Conservation (phyloP, 2,888 invertebrate genomes). For the Miltochrista miniata region DNA sequence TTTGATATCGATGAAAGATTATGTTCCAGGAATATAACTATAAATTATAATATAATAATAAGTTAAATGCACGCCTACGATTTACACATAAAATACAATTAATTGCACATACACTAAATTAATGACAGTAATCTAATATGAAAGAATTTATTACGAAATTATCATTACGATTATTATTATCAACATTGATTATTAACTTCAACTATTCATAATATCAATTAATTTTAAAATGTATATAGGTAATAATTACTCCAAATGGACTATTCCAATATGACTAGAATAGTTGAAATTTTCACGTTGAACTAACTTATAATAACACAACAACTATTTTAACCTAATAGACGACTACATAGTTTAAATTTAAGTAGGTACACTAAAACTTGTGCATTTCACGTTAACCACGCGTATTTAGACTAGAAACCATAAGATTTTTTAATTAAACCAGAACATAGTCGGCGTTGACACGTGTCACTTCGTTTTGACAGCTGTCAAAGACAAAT, state of each 20-base stretch:
- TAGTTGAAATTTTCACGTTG: constrained; percentile 62
- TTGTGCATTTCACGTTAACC: constrained; percentile 65
- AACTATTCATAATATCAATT: constrained; percentile 58
- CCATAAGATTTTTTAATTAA: constrained; percentile 50
- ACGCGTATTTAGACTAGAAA: constrained; percentile 40
- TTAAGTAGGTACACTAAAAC: constrained; percentile 63
- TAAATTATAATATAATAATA: constrained; percentile 53
- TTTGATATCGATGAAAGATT: constrained; percentile 31
- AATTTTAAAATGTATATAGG: constrained; percentile 35
- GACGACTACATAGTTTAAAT: constrained; percentile 49
- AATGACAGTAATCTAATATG: constrained; percentile 69
- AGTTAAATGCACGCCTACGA: constrained; percentile 68
- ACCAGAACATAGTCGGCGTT: constrained; percentile 35
- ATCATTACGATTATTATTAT: constrained; percentile 58
- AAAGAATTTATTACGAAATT: constrained; percentile 62
- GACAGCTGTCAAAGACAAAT: constrained; percentile 28
- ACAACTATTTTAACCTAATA: constrained; percentile 75
- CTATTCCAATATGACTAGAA: constrained; percentile 53
- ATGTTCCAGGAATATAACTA: constrained; percentile 41
- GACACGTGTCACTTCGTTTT: constrained; percentile 31
- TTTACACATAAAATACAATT: constrained; percentile 70
- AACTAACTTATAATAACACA: constrained; percentile 74
- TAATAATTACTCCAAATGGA: constrained; percentile 40
- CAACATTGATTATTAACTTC: constrained; percentile 48
- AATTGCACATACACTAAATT: constrained; percentile 79